phyloP scores from a whole-genome alignment of 2,113 vertebrate species.

The Gobius niger region DNA sequence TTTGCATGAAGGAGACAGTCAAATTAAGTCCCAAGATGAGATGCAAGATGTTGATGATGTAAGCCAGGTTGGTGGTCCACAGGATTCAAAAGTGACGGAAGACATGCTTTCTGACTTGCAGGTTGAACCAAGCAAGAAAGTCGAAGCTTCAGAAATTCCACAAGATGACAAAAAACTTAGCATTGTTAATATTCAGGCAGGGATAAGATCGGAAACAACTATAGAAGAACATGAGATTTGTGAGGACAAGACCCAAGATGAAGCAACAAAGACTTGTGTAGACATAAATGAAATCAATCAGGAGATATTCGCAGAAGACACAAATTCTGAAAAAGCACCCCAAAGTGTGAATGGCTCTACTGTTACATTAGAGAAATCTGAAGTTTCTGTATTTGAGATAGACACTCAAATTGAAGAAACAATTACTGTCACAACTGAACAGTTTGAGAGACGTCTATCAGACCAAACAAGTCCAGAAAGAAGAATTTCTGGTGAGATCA shows the following conservation, averaged over 20 bases:
- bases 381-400: background rate
- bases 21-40: background rate
- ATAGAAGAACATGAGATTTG: background rate
- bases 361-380: background rate
- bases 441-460: background rate
- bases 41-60: background rate
- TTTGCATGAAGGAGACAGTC: background rate
- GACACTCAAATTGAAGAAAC: slow-evolving; percentile 7
- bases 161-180: background rate
- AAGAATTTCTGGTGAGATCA: background rate
- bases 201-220: background rate
- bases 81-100: background rate
- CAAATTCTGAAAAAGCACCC: background rate
- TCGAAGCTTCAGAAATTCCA: background rate
- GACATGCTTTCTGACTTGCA: slow-evolving; percentile 11
- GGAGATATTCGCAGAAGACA: background rate
- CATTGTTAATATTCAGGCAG: background rate
- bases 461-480: slow-evolving; percentile 1
- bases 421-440: background rate
- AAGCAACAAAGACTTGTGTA: background rate
- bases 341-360: background rate
- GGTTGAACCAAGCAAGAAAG: slow-evolving; percentile 1
- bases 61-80: background rate
- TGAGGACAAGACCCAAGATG: background rate
- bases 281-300: background rate